Evolutionary conservation across 2,888 invertebrate species (phyloP), one percentile per base, ranked within the genome.

Genomic region (Deilephila porcellus): DNA sequence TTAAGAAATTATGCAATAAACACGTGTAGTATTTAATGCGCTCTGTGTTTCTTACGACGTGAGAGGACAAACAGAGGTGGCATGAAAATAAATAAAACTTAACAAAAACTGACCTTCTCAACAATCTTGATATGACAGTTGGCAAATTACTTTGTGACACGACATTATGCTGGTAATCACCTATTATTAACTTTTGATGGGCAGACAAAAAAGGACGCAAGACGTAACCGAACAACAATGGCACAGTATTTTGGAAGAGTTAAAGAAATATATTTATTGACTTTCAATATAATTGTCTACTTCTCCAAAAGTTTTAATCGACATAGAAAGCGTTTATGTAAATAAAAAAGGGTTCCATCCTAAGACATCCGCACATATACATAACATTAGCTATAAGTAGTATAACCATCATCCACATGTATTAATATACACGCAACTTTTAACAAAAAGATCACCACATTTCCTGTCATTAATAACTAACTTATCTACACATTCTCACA

Each of bases 21-120:
- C 62, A 62, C 32, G 19, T 17, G 32, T 62, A 8, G 14, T 5
- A 62, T 32, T 60, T 60, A 1, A 60, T 34, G 25, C 7, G 14
- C 7, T 19, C 17, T 34, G 8, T 56, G 56, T 56, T 17, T n/a
- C 19, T n/a, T 34, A 8, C n/a, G 34, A 37, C 32, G 32, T 32
- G 63, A 34, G 63, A 63, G 63, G 63, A 37, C 63, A 63, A 63
- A n/a, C 37, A 19, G 76, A 74, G 72, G 74, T 74, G 71, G 73
- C 78, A 70, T 70, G 70, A 70, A 77, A 76, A 60, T 73, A 63
- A 62, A 62, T n/a, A 63, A 45, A 74, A 53, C 60, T 71, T 73
- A 71, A 74, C 64, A 73, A 74, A 74, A 56, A 71, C 72, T 67
- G 74, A 70, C 70, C 73, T 73, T 62, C 62, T 63, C 63, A 63